phyloP scores from a whole-genome alignment of 2,888 invertebrate species.

The Hylaea fasciaria region DNA sequence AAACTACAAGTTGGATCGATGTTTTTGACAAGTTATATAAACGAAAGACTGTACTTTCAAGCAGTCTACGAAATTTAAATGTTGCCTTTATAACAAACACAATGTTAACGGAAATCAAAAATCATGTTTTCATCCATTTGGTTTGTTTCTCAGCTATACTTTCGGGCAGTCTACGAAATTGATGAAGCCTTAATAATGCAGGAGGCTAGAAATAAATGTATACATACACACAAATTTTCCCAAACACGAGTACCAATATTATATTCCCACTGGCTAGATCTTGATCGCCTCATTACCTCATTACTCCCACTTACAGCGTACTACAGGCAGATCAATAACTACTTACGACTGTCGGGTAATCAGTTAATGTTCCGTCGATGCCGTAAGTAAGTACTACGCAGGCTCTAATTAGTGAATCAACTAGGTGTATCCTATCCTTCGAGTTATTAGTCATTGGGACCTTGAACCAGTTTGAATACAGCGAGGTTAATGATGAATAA shows the following conservation, averaged over 20 bases:
- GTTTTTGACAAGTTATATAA: no score
- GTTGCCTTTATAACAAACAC: no score
- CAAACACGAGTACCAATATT: no score
- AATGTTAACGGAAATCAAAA: no score
- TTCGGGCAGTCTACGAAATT: no score
- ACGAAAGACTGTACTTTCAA: no score
- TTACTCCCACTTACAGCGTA: constrained; percentile 7
- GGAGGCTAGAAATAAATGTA: no score
- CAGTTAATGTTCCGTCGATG: constrained; percentile 36
- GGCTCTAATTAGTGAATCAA: constrained; percentile 37
- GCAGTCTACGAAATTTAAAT: no score
- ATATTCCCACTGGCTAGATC: constrained; percentile 18
- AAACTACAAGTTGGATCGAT: no score
- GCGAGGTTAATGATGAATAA: background rate
- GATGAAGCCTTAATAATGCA: no score
- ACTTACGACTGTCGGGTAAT: constrained; percentile 27
- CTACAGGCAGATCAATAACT: constrained; percentile 20
- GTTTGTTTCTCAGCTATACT: no score
- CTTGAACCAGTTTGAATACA: constrained; percentile 21
- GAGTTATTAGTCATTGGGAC: constrained; percentile 23
- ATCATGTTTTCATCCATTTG: no score
- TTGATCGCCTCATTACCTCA: constrained; percentile 25
- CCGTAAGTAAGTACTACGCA: constrained; percentile 30
- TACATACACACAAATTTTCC: constrained; percentile 3
- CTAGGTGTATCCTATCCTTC: constrained; percentile 26